phyloP scores from a whole-genome alignment of 2,113 vertebrate genomes.

The Ptychochromis oligacanthus region DNA sequence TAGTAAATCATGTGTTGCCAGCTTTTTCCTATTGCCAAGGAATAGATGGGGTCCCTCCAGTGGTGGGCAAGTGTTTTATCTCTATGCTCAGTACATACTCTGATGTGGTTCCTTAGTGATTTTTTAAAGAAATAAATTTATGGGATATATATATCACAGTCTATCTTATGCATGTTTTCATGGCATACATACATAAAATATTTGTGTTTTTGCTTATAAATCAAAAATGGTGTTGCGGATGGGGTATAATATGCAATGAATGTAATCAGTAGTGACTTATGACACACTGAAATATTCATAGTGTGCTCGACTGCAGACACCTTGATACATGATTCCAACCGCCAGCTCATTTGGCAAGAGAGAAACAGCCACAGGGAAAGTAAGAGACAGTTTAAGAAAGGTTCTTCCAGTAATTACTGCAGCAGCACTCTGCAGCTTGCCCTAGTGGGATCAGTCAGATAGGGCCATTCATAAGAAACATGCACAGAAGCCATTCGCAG shows the following conservation, averaged over 20 bases:
- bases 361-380: conserved; percentile 33
- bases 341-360: conserved; percentile 22
- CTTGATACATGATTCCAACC: not conserved
- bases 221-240: not conserved
- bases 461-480: conserved; percentile 29
- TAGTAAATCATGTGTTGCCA: too few relatives aligned
- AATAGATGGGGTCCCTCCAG: not conserved
- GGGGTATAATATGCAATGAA: not conserved
- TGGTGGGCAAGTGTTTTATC: not conserved
- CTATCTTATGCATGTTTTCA: too few relatives aligned
- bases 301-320: not conserved
- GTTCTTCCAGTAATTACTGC: conserved; percentile 56
- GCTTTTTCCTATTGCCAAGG: not conserved
- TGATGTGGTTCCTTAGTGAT: not conserved
- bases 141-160: not conserved
- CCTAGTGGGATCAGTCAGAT: conserved; percentile 50
- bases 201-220: not conserved
- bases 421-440: conserved; percentile 28
- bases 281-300: not conserved
- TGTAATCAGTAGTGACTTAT: not conserved
- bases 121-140: not conserved
- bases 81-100: not conserved
- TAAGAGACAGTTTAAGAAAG: conserved; percentile 29
- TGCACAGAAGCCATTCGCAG: conserved; percentile 21
- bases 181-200: too few relatives aligned